Percentiles rank a stretch among this genome's conserved stretches.
Conservation (phyloP, 2,888 invertebrate species). For the Blomia tropicalis region DNA sequence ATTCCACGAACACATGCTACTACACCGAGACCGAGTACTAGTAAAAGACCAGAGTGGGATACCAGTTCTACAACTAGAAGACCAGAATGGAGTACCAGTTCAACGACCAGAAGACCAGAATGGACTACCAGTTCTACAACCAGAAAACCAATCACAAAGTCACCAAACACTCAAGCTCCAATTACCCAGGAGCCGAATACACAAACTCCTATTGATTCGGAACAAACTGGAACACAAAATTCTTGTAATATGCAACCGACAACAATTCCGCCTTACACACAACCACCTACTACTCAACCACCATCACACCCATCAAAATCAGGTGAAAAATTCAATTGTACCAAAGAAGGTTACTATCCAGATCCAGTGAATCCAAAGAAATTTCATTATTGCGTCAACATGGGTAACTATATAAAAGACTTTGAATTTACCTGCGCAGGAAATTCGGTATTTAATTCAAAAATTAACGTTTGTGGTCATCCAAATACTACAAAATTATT, state of each 20-base stretch:
- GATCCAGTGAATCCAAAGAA: not conserved
- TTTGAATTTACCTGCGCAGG: not conserved
- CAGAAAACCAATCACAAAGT: not conserved
- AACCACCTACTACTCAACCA: not conserved
- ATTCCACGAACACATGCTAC: conserved; percentile 6
- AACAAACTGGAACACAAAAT: not conserved
- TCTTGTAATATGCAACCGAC: not conserved
- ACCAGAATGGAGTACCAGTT: not conserved
- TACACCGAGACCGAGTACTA: not conserved
- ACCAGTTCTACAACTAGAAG: not conserved
- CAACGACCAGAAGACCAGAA: not conserved
- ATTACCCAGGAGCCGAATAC: not conserved
- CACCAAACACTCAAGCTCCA: not conserved
- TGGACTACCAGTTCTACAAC: not conserved
- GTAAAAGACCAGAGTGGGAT: not conserved
- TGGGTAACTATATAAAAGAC: not conserved
- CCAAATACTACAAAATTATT: too few species aligned
- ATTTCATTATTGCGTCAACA: conserved; percentile 16
- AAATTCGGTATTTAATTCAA: not conserved
- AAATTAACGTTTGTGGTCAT: conserved; percentile 1
- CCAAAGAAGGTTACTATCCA: not conserved
- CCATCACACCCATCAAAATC: not conserved
- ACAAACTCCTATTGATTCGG: not conserved
- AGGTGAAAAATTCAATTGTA: conserved; percentile 11
- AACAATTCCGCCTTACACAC: not conserved